Percentiles rank a stretch among this genome's conserved stretches.
Conservation (phyloP, 1,140 invertebrate species). For the Drosophila pachea region DNA sequence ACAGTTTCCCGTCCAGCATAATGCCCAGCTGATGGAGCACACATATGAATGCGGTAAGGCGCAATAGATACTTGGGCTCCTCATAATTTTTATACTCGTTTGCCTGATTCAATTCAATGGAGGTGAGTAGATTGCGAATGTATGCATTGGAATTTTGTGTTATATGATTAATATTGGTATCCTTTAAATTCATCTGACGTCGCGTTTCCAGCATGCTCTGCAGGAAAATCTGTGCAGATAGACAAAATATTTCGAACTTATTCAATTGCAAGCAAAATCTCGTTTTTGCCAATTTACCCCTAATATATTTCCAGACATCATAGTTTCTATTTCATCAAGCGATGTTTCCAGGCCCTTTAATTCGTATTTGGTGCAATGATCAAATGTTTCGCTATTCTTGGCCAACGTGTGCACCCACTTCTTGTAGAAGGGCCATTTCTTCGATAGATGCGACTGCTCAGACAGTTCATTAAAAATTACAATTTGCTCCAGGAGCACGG, state of each 20-base stretch:
- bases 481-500: slow-evolving; percentile 52
- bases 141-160: slow-evolving; percentile 86
- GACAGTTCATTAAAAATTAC: slow-evolving; percentile 65
- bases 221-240: slow-evolving; percentile 78
- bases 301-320: slow-evolving; percentile 84
- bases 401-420: slow-evolving; percentile 59
- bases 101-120: slow-evolving; percentile 35
- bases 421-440: slow-evolving; percentile 64
- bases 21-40: slow-evolving; percentile 53
- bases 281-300: slow-evolving; percentile 77
- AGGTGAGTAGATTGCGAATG: slow-evolving; percentile 80
- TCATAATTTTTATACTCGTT: slow-evolving; percentile 46
- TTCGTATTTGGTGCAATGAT: slow-evolving; percentile 39
- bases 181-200: slow-evolving; percentile 82
- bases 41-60: slow-evolving; percentile 38
- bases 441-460: slow-evolving; percentile 39
- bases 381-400: slow-evolving; percentile 26
- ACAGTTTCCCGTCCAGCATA: slow-evolving; percentile 50
- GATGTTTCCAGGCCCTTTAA: slow-evolving; percentile 52
- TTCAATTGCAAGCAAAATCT: not conserved
- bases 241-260: not conserved
- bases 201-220: slow-evolving; percentile 84
- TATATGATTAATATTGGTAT: slow-evolving; percentile 80
- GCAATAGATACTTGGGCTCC: slow-evolving; percentile 43
- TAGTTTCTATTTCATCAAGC: slow-evolving; percentile 69